A percentile compares a stretch with the other conserved stretches of the same genome.
Evolutionary conservation across 2,113 vertebrate genomes (phyloP).

Genomic region (Phyllostomus hastatus): DNA sequence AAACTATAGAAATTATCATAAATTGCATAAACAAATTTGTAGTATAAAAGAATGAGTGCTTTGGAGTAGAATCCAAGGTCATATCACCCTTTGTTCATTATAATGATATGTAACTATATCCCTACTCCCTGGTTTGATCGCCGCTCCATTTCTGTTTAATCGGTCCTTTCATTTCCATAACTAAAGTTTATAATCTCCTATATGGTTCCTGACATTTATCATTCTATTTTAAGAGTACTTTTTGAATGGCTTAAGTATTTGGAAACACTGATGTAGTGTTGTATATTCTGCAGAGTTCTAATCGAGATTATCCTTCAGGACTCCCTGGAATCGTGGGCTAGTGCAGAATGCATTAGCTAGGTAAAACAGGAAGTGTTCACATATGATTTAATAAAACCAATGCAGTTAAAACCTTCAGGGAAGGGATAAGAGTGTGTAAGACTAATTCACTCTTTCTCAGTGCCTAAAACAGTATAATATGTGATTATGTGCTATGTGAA

Average conservation of each 20-base stretch:
- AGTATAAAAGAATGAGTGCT: background rate
- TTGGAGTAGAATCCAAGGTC: background rate
- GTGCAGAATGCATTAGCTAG: background rate
- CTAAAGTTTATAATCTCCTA: background rate
- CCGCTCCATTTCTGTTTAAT: background rate
- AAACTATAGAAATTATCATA: background rate
- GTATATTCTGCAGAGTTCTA: background rate
- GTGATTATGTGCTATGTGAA: constrained; percentile 33
- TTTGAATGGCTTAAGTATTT: background rate
- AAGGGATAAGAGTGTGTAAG: background rate
- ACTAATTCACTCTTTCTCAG: background rate
- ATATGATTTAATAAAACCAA: constrained; percentile 43
- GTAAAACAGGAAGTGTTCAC: background rate
- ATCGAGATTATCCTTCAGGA: background rate
- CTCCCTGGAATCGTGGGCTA: background rate
- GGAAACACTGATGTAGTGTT: background rate
- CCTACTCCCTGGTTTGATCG: background rate
- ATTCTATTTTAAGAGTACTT: background rate
- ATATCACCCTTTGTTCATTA: background rate
- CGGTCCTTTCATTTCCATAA: background rate
- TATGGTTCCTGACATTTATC: background rate
- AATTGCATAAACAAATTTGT: background rate
- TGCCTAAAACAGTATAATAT: background rate
- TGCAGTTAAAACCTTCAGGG: constrained; percentile 27
- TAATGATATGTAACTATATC: background rate